These are phyloP conservation scores for Agrotis clavis DNA, from an alignment of 2,888 invertebrate species.

Conservation along the genomic window DNA sequence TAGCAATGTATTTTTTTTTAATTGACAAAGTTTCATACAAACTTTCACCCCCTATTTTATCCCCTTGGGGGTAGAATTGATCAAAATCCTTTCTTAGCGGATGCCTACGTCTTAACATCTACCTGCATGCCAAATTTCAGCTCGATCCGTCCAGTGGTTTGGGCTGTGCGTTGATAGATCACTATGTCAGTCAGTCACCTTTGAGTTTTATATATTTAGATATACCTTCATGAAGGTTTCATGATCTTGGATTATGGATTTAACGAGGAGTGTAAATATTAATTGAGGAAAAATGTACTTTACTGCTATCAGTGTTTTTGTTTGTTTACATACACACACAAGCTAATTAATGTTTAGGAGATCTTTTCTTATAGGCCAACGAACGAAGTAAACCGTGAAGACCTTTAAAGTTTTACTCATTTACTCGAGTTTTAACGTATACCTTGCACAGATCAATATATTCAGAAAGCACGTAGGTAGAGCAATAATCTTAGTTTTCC, in stretches of 20 bases:
- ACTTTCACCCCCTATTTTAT: no score
- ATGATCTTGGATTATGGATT: not conserved
- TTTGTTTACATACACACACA: not conserved
- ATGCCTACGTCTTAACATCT: no score
- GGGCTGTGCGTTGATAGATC: no score
- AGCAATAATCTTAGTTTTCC: conserved; percentile 46
- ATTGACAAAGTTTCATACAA: no score
- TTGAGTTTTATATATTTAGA: no score
- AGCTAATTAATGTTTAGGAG: not conserved
- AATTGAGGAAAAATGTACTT: not conserved
- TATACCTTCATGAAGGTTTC: not conserved
- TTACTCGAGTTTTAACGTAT: not conserved
- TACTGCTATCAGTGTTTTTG: not conserved
- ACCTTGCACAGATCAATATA: conserved; percentile 6
- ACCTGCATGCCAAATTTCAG: no score
- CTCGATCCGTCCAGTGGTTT: no score
- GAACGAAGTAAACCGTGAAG: not conserved
- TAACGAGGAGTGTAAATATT: not conserved
- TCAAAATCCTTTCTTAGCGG: no score
- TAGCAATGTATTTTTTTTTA: no score
- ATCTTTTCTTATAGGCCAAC: not conserved
- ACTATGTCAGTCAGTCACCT: no score
- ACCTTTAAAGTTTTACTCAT: conserved; percentile 9
- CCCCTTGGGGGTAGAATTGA: no score
- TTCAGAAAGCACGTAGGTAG: conserved; percentile 39